Evolutionary conservation across 2,797 vertebrate species (phyloP), one percentile per base, ranked within the genome.

Genomic region (Phalanger gymnotis): DNA sequence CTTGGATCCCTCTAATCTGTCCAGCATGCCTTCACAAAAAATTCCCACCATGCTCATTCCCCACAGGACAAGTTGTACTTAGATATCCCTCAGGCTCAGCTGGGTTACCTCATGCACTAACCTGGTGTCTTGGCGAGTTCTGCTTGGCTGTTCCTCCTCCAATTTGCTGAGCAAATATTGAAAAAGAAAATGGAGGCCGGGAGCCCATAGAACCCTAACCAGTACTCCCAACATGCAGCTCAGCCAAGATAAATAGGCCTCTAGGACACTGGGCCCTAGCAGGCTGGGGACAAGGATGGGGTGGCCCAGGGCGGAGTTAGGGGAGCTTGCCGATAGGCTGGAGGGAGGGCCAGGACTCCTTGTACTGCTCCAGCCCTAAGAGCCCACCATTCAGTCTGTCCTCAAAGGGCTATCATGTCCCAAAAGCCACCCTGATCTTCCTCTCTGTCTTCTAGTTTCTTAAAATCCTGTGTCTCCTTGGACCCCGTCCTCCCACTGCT

Each of bases 111-210:
- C 97, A 95, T 90, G 55, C 19, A 95, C 40, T 73, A 73, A 73
- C 94, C 94, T 96, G 96, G 94, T 94, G 97, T 94, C 93, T 98
- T 93, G 73, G 95, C 55, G 92, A 34, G 96, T 98, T 97, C 92
- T 66, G 1, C 93, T 87, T 96, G 94, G 87, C 91, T 93, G 91
- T 97, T 97, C 13, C 92, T 96, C 93, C 96, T 95, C 89, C 51
- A 90, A 95, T 97, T 97, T 95, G 93, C 97, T 96, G 96, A 96
- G 95, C 95, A 98, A 98, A 97, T 94, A 97, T 58, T 97, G 96
- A 96, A 91, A 98, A 97, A 97, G 95, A 95, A 94, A 93, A 96
- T 96, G 0, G 93, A 14, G 1, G 66, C 91, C 91, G 91, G 93
- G 91, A 28, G 12, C 91, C 81, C 92, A 54, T 1, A 1, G 58